These are phyloP conservation scores for Pemphigus obesinymphae DNA, from an alignment of 1,140 invertebrate genomes.

Conservation along the genomic window DNA sequence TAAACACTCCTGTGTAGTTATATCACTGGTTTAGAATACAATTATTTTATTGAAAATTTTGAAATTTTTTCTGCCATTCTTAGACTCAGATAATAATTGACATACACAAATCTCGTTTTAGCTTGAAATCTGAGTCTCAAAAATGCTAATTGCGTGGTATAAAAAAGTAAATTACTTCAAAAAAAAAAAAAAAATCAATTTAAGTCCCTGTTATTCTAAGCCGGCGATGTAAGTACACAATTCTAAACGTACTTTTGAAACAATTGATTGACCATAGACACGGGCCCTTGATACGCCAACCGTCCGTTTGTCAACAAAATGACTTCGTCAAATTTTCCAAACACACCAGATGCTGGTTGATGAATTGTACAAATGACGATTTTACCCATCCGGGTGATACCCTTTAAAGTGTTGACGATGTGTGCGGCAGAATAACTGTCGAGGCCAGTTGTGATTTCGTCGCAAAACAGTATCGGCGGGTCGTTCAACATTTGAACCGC, in stretches of 20 bases:
- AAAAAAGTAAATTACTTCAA: too few relatives aligned
- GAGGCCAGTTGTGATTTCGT: slow-evolving; percentile 89
- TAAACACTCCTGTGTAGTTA: too few relatives aligned
- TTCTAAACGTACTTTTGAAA: background rate
- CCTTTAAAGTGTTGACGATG: slow-evolving; percentile 65
- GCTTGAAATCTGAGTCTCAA: too few relatives aligned
- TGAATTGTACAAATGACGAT: slow-evolving; percentile 80
- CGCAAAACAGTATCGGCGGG: slow-evolving; percentile 88
- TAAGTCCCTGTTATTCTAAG: too few relatives aligned
- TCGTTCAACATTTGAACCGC: slow-evolving; percentile 87
- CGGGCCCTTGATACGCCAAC: background rate
- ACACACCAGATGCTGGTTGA: slow-evolving; percentile 79
- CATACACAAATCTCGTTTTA: too few relatives aligned
- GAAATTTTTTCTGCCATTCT: too few relatives aligned
- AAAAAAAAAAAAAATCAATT: too few relatives aligned
- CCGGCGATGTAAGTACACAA: too few relatives aligned
- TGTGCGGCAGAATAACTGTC: slow-evolving; percentile 74
- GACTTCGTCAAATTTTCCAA: slow-evolving; percentile 74
- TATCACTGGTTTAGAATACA: too few relatives aligned
- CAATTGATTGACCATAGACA: background rate
- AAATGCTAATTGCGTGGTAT: too few relatives aligned
- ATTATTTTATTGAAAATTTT: too few relatives aligned
- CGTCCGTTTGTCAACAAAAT: slow-evolving; percentile 53
- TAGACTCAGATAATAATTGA: too few relatives aligned
- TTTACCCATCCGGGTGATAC: slow-evolving; percentile 62